Percentiles rank a stretch among this genome's conserved stretches.
Evolutionary conservation across 2,797 vertebrate genomes (phyloP).

Genomic region (Clamator glandarius): DNA sequence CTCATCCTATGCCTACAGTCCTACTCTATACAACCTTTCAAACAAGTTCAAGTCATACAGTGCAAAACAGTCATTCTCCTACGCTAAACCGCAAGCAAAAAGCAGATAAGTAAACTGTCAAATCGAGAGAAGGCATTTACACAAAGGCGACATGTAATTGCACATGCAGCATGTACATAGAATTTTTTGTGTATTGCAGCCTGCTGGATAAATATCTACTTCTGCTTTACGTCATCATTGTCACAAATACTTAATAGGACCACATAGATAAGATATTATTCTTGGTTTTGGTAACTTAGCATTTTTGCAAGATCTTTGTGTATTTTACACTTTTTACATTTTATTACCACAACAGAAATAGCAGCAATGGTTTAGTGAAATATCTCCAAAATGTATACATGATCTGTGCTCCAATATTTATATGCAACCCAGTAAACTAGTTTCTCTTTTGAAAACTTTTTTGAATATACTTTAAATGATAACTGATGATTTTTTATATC

Average conservation of each 20-base stretch:
- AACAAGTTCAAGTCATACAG: background rate
- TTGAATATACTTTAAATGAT: background rate
- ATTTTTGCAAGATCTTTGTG: background rate
- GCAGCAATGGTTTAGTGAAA: background rate
- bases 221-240: background rate
- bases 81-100: background rate
- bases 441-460: background rate
- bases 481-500: background rate
- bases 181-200: background rate
- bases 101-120: background rate
- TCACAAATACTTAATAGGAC: background rate
- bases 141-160: background rate
- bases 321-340: background rate
- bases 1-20: background rate
- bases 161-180: rapidly evolving
- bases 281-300: background rate
- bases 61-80: background rate
- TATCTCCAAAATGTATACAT: rapidly evolving
- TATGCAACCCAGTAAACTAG: background rate
- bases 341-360: background rate
- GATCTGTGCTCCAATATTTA: background rate
- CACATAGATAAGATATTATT: background rate
- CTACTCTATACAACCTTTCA: background rate
- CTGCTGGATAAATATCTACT: background rate
- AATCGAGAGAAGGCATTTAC: background rate